Evolutionary conservation across 2,797 vertebrate species (phyloP), one percentile per base, ranked within the genome.

Genomic region (Tadarida brasiliensis): DNA sequence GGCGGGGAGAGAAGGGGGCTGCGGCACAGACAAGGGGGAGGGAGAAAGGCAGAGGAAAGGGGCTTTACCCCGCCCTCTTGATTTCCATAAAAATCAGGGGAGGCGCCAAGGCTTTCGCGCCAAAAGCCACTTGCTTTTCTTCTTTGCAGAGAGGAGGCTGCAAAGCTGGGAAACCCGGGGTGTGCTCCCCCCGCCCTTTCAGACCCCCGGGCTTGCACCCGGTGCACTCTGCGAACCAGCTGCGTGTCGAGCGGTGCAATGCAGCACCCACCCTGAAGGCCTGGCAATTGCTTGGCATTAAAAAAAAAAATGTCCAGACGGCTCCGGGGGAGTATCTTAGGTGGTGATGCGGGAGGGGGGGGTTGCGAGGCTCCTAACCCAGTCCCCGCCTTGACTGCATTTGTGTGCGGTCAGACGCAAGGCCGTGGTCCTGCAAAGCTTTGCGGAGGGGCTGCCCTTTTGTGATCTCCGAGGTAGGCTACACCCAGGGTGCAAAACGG

Each of bases 81-180:
- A 98, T 98, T 98, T 98, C 98, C 98, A 98, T 98, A 98, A 97
- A 97, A 97, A 97, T 97, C 97, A 98, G 97, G 98, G 98, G 98
- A 98, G 98, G 98, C 92, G 98, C 98, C 97, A 97, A 93, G 80
- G 93, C 85, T 98, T 99, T 99, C 98, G 98, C 98, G 98, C 98
- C 98, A 99, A 99, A 99, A 98, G 96, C 98, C 95, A 90, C 97
- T 97, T 93, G 97, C 97, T 97, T 97, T 97, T 97, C 92, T 95
- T 96, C 95, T 97, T 87, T 89, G 91, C 91, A 59, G 84, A 83
- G 68, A 59, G 86, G 16, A 74, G 96, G 93, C 73, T 91, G 96
- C 95, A 59, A 54, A 82, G 91, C 95, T 93, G 91, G 94, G 89
- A 47, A 91, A 44, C 91, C 35, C 9, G 16, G 83, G 51, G 59